Evolutionary conservation across 2,888 invertebrate species (phyloP).

Genomic region (Herminia tarsipennalis): DNA sequence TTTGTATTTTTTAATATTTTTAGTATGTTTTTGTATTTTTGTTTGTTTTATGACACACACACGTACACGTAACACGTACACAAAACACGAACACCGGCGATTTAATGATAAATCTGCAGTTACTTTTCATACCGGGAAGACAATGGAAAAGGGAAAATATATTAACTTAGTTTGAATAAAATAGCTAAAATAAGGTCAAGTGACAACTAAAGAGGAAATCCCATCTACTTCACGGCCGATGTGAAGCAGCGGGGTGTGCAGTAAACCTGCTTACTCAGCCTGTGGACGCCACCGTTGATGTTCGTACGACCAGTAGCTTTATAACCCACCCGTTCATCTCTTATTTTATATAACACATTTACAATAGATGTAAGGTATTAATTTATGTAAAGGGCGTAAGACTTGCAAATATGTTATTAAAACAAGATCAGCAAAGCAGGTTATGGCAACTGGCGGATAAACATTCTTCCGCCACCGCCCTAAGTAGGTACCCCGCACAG

Average conservation of each 20-base stretch:
- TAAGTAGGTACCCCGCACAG: constrained; percentile 14
- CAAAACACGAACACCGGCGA: neutral
- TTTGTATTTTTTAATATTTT: neutral
- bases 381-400: neutral
- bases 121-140: neutral
- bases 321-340: neutral
- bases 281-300: constrained; percentile 8
- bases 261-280: constrained; percentile 10
- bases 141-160: neutral
- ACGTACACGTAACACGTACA: neutral
- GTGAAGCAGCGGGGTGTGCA: no score
- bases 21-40: neutral
- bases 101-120: constrained; percentile 1
- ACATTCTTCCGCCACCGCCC: constrained; percentile 10
- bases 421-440: neutral
- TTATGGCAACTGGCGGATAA: neutral
- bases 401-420: neutral
- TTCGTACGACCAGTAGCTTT: neutral
- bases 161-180: no score
- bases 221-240: no score
- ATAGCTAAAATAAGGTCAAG: no score
- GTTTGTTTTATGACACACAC: neutral
- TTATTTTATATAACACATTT: neutral
- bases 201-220: neutral
- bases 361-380: neutral